Evolutionary conservation across 2,113 vertebrate species (phyloP), one percentile per base, ranked within the genome.

Genomic region (Balaenoptera acutorostrata): DNA sequence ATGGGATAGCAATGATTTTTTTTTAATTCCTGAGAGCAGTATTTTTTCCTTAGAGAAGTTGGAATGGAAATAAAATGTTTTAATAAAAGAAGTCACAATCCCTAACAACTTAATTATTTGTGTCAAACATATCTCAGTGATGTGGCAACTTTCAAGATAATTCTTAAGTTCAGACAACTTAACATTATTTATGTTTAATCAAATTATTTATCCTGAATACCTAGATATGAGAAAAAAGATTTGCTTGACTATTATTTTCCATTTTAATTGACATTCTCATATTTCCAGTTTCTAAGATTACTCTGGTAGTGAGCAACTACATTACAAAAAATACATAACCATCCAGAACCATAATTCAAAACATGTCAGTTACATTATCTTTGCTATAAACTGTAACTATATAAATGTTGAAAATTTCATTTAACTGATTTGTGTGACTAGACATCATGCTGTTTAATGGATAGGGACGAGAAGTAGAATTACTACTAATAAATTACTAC

Each of bases 61-160:
- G 90, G 61, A 90, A 97, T 63, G 81, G 71, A 96, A 98, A 97
- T 36, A 96, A 96, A 98, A 96, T 27, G 14, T 88, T 92, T 97
- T 98, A 96, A 97, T 81, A 93, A 98, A 94, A 1, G 39, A 94
- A 98, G 36, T 74, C 80, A 95, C 1, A 4, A 94, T 93, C 31
- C 86, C 77, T 94, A 98, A 93, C 23, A 95, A 29, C 12, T 91
- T 95, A 97, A 97, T 90, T 78, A 89, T 27, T 97, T 96, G 36
- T 93, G 61, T 96, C 83, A 96, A 63, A 96, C 93, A 25, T 86
- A 84, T 94, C 88, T 87, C 71, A 82, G 23, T 92, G 82, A 94
- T 44, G 17, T 44, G 66, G 77, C 78, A 97, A 85, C n/a, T 95
- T 72, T 91, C 80, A 95, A 84, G 27, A 12, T 96, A 49, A 74